A percentile compares a stretch with the other conserved stretches of the same genome.
Conservation (phyloP, 2,888 invertebrate species). For the Oscheius myriophilus region DNA sequence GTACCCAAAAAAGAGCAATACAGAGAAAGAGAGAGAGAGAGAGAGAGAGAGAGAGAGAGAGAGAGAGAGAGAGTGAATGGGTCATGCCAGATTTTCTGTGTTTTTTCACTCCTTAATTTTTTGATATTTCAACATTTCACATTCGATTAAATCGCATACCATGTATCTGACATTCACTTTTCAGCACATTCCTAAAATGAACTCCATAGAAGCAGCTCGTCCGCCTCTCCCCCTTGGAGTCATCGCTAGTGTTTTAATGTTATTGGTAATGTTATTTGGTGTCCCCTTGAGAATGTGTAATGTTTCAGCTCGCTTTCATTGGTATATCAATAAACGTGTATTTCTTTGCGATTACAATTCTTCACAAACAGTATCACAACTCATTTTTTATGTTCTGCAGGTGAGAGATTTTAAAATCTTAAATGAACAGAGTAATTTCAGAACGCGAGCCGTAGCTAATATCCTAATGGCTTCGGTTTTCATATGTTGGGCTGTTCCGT, state of each 20-base stretch:
- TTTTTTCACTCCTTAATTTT: too few species aligned
- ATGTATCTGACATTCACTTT: too few species aligned
- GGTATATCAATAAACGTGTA: constrained; percentile 8
- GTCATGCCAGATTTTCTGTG: too few species aligned
- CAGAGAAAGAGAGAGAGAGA: too few species aligned
- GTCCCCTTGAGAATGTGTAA: not conserved
- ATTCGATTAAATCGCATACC: too few species aligned
- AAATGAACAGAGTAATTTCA: not conserved
- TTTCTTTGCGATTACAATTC: constrained; percentile 10
- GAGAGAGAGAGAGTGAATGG: too few species aligned
- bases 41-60: too few species aligned
- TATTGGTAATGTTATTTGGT: not conserved
- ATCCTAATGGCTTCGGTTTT: constrained; percentile 17
- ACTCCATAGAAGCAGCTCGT: too few species aligned
- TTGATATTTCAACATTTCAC: too few species aligned
- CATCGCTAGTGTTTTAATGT: constrained; percentile 6
- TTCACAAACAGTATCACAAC: not conserved
- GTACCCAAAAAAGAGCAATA: too few species aligned
- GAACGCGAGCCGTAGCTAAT: constrained; percentile 20
- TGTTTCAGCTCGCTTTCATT: constrained; percentile 2
- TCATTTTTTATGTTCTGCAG: constrained; percentile 14
- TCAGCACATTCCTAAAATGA: too few species aligned
- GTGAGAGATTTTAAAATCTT: not conserved
- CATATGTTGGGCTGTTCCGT: constrained; percentile 14
- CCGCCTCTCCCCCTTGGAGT: not conserved